Base-by-base conservation (phyloP, 2,888 invertebrate genomes). In the Acheta domesticus region DNA sequence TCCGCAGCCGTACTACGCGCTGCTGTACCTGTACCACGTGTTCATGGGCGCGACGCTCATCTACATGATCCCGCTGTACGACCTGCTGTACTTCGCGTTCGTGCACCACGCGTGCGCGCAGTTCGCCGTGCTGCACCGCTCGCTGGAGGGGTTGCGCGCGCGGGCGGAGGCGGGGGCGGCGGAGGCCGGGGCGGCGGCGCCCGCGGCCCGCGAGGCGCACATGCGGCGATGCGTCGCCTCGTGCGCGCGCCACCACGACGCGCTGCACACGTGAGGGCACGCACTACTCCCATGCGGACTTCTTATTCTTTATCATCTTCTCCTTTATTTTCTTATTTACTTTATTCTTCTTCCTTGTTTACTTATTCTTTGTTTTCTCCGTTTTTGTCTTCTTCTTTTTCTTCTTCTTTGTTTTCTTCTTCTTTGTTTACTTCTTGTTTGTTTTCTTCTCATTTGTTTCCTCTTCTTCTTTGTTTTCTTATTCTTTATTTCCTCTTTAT, bases 61-160 rank as follows among this genome's bases (percentile, higher is more conserved):
- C 62, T 62, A 62, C 62, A 62, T 62, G 62, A 62, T 62, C 62
- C 62, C 62, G 14, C n/a, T 62, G 62, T 62, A 62, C n/a, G 62
- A 62, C 62, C 62, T 62, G 14, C 62, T 62, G 16, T 62, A 62
- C 62, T 62, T 62, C 62, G 62, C 62, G 16, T 62, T 62, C n/a
- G 62, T 62, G 62, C 62, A 62, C n/a, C 62, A 62, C n/a, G n/a
- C 62, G n/a, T 62, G 62, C 62, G 62, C 62, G 62, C 62, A 62
- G 62, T 62, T 62, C 62, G n/a, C 14, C 62, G 62, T 62, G 14
- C 62, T 62, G 14, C 62, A 62, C 62, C 16, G 14, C 16, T 62
- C 62, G 5, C 62, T 62, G 62, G 16, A 62, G 62, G 62, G n/a
- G n/a, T 16, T 62, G n/a, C 14, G n/a, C n/a, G 62, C 14, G n/a